Conservation (phyloP, 2,888 invertebrate species). For the Temnothorax ravouxi region DNA sequence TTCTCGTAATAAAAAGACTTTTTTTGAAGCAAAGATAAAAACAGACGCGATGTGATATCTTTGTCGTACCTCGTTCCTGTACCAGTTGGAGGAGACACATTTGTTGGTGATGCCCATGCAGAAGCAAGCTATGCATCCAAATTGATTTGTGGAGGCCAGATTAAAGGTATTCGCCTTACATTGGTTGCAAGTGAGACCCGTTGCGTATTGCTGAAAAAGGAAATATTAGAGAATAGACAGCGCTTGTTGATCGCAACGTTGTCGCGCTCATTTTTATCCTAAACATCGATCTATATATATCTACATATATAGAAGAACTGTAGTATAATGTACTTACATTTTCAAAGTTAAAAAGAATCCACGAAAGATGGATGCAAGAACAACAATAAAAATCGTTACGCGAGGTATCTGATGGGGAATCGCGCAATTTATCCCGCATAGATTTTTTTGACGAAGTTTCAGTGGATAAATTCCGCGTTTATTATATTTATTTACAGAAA, state of each 20-base stretch:
- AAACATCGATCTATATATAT: conserved; percentile 2
- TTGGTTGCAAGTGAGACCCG: conserved; percentile 94
- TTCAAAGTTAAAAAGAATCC: conserved; percentile 54
- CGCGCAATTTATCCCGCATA: background rate
- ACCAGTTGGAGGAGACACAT: conserved; percentile 93
- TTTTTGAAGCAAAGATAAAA: background rate
- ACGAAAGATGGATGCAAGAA: conserved; percentile 64
- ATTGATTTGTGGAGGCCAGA: conserved; percentile 91
- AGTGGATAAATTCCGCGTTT: background rate
- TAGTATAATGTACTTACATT: conserved; percentile 63
- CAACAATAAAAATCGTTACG: conserved; percentile 74
- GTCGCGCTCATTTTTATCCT: conserved; percentile 7
- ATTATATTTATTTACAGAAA: background rate
- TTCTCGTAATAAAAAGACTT: background rate
- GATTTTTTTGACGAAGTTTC: background rate
- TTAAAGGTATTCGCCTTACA: conserved; percentile 95
- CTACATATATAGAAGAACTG: background rate
- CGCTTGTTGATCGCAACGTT: background rate
- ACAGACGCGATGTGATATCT: background rate
- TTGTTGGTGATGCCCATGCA: conserved; percentile 95
- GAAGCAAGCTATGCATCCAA: conserved; percentile 98
- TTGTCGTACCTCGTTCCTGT: conserved; percentile 89
- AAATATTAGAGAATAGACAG: conserved; percentile 69
- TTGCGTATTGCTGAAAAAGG: conserved; percentile 89
- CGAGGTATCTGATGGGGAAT: background rate